Percentiles rank a stretch among this genome's conserved stretches.
Evolutionary conservation across 1,140 invertebrate species (phyloP).

Genomic region (Colletes gigas): DNA sequence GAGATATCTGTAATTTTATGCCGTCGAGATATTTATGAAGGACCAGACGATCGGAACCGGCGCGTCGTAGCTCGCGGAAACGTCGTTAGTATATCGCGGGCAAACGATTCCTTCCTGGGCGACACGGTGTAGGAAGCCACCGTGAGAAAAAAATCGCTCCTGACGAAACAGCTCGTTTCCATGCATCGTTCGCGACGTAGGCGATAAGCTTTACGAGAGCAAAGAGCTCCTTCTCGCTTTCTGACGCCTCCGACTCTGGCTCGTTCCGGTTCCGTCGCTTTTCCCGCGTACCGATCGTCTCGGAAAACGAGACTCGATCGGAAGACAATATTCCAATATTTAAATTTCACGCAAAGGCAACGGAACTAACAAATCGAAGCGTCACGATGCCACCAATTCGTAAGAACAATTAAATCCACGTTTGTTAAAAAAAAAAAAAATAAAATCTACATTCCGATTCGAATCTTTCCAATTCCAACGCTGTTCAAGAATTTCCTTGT

Average conservation of each 20-base stretch:
- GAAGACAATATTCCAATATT: background rate
- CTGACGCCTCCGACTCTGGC: conserved; percentile 3
- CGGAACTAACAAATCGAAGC: too few relatives aligned
- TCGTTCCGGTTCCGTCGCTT: conserved; percentile 31
- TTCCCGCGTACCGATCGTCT: conserved; percentile 41
- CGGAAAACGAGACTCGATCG: background rate
- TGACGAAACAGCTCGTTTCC: conserved; percentile 49
- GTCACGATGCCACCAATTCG: too few relatives aligned
- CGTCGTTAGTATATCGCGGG: conserved; percentile 38
- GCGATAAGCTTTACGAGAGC: conserved; percentile 64
- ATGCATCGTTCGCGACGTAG: conserved; percentile 42
- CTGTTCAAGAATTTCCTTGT: too few relatives aligned
- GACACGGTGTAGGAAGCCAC: conserved; percentile 29
- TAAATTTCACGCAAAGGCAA: too few relatives aligned
- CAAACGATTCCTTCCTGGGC: conserved; percentile 49
- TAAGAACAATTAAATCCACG: too few relatives aligned
- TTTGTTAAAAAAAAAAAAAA: too few relatives aligned
- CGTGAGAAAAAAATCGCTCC: conserved; percentile 48
- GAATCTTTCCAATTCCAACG: too few relatives aligned
- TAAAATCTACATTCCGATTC: too few relatives aligned
- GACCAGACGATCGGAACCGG: background rate
- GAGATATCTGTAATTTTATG: background rate
- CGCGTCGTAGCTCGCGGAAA: conserved; percentile 30
- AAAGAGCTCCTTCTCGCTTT: conserved; percentile 12
- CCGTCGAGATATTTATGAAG: background rate